Evolutionary conservation across 2,888 invertebrate genomes (phyloP).

Genomic region (Polylopha cassiicola): DNA sequence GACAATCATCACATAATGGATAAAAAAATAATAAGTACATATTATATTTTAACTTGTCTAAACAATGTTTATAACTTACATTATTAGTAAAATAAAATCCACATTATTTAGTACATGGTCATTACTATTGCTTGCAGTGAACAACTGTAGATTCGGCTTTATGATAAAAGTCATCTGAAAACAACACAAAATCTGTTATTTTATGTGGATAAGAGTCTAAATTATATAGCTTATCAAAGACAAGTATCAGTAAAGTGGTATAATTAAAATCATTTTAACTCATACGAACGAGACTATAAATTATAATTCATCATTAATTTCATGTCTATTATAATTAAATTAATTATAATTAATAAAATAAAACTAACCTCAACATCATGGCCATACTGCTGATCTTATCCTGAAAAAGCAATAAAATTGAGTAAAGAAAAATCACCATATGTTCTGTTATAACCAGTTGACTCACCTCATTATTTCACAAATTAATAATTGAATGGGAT

Average conservation of each 20-base stretch:
- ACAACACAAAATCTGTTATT: too few relatives aligned
- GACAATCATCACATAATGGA: slow-evolving; percentile 22
- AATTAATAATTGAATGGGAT: slow-evolving; percentile 35
- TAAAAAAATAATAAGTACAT: not conserved
- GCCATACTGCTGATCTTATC: slow-evolving; percentile 11
- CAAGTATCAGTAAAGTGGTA: slow-evolving; percentile 39
- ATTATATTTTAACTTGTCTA: not conserved
- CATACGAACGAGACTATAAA: slow-evolving; percentile 67
- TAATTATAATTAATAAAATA: not conserved
- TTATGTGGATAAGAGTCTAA: too few relatives aligned
- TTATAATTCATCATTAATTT: slow-evolving; percentile 54
- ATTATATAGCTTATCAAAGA: not conserved
- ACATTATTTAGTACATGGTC: too few relatives aligned
- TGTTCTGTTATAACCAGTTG: slow-evolving; percentile 40
- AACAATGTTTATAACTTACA: too few relatives aligned
- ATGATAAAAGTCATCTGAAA: too few relatives aligned
- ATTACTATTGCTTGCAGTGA: too few relatives aligned
- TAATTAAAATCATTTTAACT: slow-evolving; percentile 50
- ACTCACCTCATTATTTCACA: slow-evolving; percentile 58
- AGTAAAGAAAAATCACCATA: slow-evolving; percentile 62
- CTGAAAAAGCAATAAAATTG: slow-evolving; percentile 64
- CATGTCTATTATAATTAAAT: too few relatives aligned
- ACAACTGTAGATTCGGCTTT: too few relatives aligned
- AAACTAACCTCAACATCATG: slow-evolving; percentile 16
- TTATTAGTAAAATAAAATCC: too few relatives aligned